These are phyloP conservation scores for Lepilemur septentrionalis DNA, from an alignment of 2,797 vertebrate genomes.

Conservation along the genomic window DNA sequence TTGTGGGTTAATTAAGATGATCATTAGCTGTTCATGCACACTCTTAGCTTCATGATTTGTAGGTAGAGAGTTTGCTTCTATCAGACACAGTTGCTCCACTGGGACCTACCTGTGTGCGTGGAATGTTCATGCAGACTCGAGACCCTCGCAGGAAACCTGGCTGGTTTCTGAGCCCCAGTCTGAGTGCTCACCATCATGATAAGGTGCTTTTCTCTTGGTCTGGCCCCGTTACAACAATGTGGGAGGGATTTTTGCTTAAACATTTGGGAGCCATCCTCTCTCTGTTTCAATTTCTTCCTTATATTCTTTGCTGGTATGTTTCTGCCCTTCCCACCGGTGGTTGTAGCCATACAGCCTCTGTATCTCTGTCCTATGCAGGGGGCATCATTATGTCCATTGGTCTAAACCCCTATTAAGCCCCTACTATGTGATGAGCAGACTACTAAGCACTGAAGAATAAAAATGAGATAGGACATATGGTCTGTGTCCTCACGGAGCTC, in stretches of 20 bases:
- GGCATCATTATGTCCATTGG: background rate
- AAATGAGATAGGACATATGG: background rate
- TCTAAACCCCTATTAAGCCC: background rate
- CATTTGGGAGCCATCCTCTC: background rate
- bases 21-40: conserved; percentile 72
- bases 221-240: background rate
- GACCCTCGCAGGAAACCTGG: background rate
- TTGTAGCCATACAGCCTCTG: accelerated
- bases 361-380: background rate
- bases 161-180: background rate
- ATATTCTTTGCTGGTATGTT: background rate
- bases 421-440: background rate
- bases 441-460: background rate
- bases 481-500: background rate
- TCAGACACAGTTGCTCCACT: conserved; percentile 44
- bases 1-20: conserved; percentile 79
- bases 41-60: conserved; percentile 61
- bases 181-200: background rate
- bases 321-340: background rate
- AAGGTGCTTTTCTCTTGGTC: background rate
- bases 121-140: conserved; percentile 20
- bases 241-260: background rate
- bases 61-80: conserved; percentile 61
- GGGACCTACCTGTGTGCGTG: background rate
- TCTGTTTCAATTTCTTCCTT: background rate